Conservation (phyloP, 2,888 invertebrate species). For the Melinaea marsaeus region DNA sequence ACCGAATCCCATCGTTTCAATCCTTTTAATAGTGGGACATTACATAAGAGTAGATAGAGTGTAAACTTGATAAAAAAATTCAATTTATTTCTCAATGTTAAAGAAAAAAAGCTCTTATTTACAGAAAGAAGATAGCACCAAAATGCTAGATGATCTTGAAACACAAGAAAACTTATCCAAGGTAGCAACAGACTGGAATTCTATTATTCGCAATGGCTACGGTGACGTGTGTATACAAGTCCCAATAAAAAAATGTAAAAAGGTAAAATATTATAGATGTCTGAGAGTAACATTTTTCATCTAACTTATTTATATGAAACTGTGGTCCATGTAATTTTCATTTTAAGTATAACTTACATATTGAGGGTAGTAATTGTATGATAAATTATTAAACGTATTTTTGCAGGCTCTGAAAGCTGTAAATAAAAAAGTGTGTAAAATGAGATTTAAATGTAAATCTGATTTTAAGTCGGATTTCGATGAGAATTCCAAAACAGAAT, state of each 20-base stretch:
- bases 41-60: no score
- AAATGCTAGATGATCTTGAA: no score
- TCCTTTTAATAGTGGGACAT: no score
- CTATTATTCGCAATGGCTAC: slow-evolving; percentile 47
- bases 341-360: no score
- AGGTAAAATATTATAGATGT: slow-evolving; percentile 25
- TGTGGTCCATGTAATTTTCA: no score
- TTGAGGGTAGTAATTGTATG: background rate
- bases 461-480: slow-evolving; percentile 35
- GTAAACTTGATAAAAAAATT: background rate
- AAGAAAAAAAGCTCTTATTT: background rate
- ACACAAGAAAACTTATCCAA: slow-evolving; percentile 5
- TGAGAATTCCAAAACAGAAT: slow-evolving; percentile 35
- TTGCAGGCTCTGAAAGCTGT: slow-evolving; percentile 32
- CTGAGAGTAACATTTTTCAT: background rate
- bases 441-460: slow-evolving; percentile 37
- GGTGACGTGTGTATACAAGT: slow-evolving; percentile 54
- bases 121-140: background rate
- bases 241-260: slow-evolving; percentile 52
- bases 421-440: slow-evolving; percentile 26
- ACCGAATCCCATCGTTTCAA: no score
- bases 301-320: no score
- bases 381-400: background rate
- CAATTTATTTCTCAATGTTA: background rate
- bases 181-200: background rate